Percentiles rank a stretch among this genome's conserved stretches.
These are phyloP conservation scores for Tympanoctomys barrerae DNA, from an alignment of 2,797 vertebrate species.

Conservation along the genomic window DNA sequence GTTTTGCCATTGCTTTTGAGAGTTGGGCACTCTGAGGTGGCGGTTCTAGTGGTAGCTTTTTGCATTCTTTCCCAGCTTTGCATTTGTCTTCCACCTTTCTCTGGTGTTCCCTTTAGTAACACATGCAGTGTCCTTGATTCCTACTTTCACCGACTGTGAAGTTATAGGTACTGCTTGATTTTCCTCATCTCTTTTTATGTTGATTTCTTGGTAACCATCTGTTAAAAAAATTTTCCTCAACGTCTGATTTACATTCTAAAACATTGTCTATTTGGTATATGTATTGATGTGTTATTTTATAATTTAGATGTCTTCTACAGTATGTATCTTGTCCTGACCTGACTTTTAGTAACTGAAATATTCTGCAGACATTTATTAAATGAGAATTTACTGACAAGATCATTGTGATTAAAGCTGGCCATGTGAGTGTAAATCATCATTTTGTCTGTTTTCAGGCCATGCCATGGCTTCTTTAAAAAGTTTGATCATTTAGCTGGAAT, in stretches of 20 bases:
- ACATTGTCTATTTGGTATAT: background rate
- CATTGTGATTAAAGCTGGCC: conserved; percentile 44
- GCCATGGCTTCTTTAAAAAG: conserved; percentile 64
- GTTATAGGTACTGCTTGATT: background rate
- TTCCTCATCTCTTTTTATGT: conserved; percentile 52
- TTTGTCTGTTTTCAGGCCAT: conserved; percentile 62
- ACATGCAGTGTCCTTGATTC: background rate
- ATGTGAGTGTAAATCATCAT: conserved; percentile 57
- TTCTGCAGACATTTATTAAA: conserved; percentile 60
- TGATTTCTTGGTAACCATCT: background rate
- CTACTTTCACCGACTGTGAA: background rate
- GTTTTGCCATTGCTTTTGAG: background rate
- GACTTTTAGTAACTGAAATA: conserved; percentile 38
- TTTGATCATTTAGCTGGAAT: conserved; percentile 73
- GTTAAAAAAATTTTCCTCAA: background rate
- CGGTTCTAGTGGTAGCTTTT: background rate
- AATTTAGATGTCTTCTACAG: background rate
- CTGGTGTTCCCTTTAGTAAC: background rate
- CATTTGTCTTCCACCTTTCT: background rate
- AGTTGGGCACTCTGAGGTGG: background rate
- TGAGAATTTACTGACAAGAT: conserved; percentile 53
- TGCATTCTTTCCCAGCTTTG: background rate
- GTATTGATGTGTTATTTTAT: conserved; percentile 44
- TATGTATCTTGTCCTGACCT: conserved; percentile 11
- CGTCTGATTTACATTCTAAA: conserved; percentile 33